Conservation (phyloP, 1,140 invertebrate species). For the Drusus annulatus region DNA sequence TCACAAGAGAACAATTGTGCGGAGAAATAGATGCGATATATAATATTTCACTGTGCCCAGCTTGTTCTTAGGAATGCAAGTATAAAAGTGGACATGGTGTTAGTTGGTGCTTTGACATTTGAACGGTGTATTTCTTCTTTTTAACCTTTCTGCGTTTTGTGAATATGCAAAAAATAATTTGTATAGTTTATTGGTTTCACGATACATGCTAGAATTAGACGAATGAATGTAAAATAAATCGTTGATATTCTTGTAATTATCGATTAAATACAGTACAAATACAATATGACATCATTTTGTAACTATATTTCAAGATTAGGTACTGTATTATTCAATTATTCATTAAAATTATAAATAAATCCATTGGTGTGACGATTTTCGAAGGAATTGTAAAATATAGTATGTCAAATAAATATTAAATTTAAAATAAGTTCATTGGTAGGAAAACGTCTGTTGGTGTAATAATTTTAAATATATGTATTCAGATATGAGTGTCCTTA, state of each 20-base stretch:
- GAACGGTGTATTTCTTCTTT: too few relatives aligned
- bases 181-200: neutral
- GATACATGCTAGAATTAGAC: neutral
- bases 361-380: neutral
- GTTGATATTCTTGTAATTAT: neutral
- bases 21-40: too few relatives aligned
- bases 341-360: neutral
- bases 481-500: conserved; percentile 16
- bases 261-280: neutral
- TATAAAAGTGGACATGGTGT: too few relatives aligned
- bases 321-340: too few relatives aligned
- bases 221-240: neutral
- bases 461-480: conserved; percentile 19
- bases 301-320: too few relatives aligned
- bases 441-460: neutral
- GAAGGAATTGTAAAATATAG: conserved; percentile 26
- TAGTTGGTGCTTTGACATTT: too few relatives aligned
- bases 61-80: too few relatives aligned
- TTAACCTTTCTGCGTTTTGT: too few relatives aligned
- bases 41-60: too few relatives aligned
- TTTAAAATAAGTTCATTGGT: neutral
- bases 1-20: too few relatives aligned
- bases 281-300: neutral
- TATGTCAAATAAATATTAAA: neutral
- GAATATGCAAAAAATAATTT: neutral